Evolutionary conservation across 2,797 vertebrate species (phyloP).

Genomic region (Chrysocyon brachyurus): DNA sequence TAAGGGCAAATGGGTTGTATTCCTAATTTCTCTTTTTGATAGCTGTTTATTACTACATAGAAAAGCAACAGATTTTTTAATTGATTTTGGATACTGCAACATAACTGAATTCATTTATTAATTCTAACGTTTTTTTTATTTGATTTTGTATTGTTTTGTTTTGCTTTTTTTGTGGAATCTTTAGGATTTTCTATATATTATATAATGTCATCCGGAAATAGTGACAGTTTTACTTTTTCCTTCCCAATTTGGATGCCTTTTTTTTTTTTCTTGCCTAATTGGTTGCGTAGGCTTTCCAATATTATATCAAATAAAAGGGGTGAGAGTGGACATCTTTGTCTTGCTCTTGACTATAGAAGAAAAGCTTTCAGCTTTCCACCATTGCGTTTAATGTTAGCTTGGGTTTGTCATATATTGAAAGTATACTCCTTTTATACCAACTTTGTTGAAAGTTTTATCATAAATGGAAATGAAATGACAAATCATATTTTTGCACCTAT

Average conservation of each 20-base stretch:
- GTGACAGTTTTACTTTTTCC: not conserved
- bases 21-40: not conserved
- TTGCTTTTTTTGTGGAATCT: not conserved
- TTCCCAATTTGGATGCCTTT: not conserved
- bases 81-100: not conserved
- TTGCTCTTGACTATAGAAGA: not conserved
- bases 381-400: not conserved
- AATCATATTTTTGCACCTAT: no score
- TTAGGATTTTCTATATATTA: not conserved
- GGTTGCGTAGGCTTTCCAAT: not conserved
- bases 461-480: no score
- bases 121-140: not conserved
- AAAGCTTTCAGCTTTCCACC: not conserved
- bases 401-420: no score
- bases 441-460: no score
- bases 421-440: no score
- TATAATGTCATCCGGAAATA: not conserved
- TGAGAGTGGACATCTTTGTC: not conserved
- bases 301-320: not conserved
- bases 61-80: not conserved
- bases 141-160: not conserved
- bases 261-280: not conserved
- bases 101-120: not conserved
- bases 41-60: not conserved
- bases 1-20: not conserved